Evolutionary conservation across 2,888 invertebrate species (phyloP).

Genomic region (Odontothrips loti): DNA sequence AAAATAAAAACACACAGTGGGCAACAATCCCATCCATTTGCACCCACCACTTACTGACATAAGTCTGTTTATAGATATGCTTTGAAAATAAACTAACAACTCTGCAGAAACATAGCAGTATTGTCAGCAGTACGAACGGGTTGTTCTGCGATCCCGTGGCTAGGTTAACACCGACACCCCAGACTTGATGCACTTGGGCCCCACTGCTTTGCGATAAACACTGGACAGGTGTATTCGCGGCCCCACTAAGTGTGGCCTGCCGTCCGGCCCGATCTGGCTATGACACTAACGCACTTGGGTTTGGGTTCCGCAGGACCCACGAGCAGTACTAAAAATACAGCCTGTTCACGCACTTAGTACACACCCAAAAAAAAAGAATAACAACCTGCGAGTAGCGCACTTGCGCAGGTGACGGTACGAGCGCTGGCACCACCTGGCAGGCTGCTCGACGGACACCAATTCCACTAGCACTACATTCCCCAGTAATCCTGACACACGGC

Average conservation of each 20-base stretch:
- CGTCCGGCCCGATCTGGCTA: not conserved
- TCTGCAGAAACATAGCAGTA: too few relatives aligned
- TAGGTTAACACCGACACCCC: too few relatives aligned
- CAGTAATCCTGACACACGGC: not conserved
- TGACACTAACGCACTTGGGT: constrained; percentile 11
- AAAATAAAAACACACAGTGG: too few relatives aligned
- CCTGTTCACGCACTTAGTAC: constrained; percentile 1
- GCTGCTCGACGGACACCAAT: too few relatives aligned
- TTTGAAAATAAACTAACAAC: too few relatives aligned
- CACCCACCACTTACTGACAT: too few relatives aligned
- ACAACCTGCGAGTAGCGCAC: not conserved
- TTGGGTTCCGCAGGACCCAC: not conserved
- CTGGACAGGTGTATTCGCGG: not conserved
- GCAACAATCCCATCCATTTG: too few relatives aligned
- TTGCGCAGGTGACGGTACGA: not conserved
- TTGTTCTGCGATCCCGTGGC: too few relatives aligned
- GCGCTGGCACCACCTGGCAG: not conserved
- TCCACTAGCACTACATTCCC: too few relatives aligned
- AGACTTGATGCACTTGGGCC: not conserved
- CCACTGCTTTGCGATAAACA: not conserved
- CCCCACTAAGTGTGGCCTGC: not conserved
- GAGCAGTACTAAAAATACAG: constrained; percentile 13
- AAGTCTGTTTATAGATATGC: too few relatives aligned
- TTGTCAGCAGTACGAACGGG: too few relatives aligned
- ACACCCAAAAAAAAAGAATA: not conserved